Percentiles rank a stretch among this genome's conserved stretches.
Evolutionary conservation across 2,797 vertebrate species (phyloP).

Genomic region (Scleropages formosus): DNA sequence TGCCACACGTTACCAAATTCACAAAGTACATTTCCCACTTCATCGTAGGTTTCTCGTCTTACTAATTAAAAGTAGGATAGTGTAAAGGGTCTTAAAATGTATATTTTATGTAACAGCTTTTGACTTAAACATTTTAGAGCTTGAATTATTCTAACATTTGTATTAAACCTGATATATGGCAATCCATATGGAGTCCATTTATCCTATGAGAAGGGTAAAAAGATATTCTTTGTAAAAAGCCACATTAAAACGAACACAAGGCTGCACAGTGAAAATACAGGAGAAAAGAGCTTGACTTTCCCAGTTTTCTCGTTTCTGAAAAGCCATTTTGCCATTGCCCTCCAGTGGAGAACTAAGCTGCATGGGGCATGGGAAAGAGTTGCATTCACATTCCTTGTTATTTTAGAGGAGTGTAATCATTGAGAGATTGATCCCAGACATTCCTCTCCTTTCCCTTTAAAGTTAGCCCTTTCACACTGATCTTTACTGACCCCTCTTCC

Average conservation of each 20-base stretch:
- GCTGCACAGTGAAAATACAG: not conserved
- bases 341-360: not conserved
- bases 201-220: not conserved
- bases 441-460: not conserved
- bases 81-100: not conserved
- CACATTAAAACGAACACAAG: not conserved
- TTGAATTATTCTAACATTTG: conserved; percentile 11
- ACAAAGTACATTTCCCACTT: not conserved
- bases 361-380: not conserved
- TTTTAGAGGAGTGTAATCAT: not conserved
- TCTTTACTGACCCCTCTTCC: not conserved
- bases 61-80: not conserved
- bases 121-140: not conserved
- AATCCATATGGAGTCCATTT: not conserved
- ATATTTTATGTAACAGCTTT: not conserved
- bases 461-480: not conserved
- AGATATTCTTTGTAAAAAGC: not conserved
- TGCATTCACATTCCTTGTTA: not conserved
- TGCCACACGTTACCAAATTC: not conserved
- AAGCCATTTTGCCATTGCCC: not conserved
- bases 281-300: not conserved
- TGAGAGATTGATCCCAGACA: too few relatives aligned
- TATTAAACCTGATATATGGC: not conserved
- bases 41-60: not conserved
- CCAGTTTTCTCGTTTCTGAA: not conserved